Evolutionary conservation across 2,113 vertebrate species (phyloP).

Genomic region (Gambusia holbrooki): DNA sequence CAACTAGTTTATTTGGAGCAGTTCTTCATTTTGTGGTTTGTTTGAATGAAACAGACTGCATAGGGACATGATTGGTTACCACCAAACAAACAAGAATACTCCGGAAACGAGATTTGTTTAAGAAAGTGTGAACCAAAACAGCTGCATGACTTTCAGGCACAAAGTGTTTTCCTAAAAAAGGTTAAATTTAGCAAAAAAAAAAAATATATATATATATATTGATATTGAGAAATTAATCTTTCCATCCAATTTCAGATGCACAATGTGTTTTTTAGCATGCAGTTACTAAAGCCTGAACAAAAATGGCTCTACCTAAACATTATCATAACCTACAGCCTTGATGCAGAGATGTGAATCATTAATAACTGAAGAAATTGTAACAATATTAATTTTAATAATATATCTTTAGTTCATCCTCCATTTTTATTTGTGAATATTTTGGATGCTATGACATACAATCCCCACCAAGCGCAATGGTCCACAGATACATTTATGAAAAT

Average conservation of each 20-base stretch:
- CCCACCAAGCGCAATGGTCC: too few relatives aligned
- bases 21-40: constrained; percentile 53
- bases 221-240: constrained; percentile 27
- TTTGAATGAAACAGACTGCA: constrained; percentile 53
- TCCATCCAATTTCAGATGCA: constrained; percentile 25
- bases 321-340: neutral
- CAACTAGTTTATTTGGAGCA: constrained; percentile 49
- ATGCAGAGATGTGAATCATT: too few relatives aligned
- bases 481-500: too few relatives aligned
- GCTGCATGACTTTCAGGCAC: constrained; percentile 29
- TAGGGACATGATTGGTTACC: constrained; percentile 61
- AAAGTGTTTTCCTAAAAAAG: constrained; percentile 37
- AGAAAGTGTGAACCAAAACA: constrained; percentile 49
- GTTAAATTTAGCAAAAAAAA: neutral
- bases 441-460: too few relatives aligned
- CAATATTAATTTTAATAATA: too few relatives aligned
- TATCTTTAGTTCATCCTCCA: too few relatives aligned
- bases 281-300: neutral
- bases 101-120: constrained; percentile 46
- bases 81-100: constrained; percentile 61
- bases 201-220: neutral
- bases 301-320: neutral
- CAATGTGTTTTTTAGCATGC: neutral
- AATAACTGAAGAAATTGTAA: too few relatives aligned
- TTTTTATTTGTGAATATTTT: too few relatives aligned